Evolutionary conservation across 2,113 vertebrate species (phyloP).

Genomic region (Hiodon tergisus): DNA sequence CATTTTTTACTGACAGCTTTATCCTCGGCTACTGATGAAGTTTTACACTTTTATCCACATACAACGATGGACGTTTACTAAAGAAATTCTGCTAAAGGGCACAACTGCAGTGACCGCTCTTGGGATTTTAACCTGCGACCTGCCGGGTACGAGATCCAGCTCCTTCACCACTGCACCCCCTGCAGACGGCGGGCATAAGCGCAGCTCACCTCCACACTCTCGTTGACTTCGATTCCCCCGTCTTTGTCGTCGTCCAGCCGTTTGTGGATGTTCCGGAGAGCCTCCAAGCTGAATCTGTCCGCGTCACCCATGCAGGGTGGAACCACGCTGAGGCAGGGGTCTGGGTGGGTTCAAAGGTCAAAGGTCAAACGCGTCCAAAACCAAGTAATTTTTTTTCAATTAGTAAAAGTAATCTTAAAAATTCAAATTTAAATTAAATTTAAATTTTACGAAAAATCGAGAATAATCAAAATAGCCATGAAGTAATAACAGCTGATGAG

Average conservation of each 20-base stretch:
- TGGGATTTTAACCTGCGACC: no score
- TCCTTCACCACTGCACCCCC: no score
- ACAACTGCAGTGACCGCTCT: no score
- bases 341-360: constrained; percentile 48
- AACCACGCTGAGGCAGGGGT: constrained; percentile 78
- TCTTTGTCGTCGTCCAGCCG: constrained; percentile 98
- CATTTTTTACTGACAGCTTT: no score
- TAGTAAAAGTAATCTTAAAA: background rate
- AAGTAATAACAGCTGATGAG: background rate
- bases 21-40: no score
- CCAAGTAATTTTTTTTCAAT: no score
- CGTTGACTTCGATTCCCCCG: constrained; percentile 94
- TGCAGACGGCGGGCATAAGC: no score
- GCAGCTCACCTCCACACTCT: constrained; percentile 88
- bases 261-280: constrained; percentile 92
- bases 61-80: no score
- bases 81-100: no score
- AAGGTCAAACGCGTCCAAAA: background rate
- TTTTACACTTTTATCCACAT: no score
- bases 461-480: background rate
- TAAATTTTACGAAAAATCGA: background rate
- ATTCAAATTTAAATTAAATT: background rate
- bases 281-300: constrained; percentile 89
- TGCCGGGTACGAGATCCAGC: no score
- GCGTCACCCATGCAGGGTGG: constrained; percentile 87